These are phyloP conservation scores for Meghimatium bilineatum DNA, from an alignment of 2,888 invertebrate genomes.

Conservation along the genomic window DNA sequence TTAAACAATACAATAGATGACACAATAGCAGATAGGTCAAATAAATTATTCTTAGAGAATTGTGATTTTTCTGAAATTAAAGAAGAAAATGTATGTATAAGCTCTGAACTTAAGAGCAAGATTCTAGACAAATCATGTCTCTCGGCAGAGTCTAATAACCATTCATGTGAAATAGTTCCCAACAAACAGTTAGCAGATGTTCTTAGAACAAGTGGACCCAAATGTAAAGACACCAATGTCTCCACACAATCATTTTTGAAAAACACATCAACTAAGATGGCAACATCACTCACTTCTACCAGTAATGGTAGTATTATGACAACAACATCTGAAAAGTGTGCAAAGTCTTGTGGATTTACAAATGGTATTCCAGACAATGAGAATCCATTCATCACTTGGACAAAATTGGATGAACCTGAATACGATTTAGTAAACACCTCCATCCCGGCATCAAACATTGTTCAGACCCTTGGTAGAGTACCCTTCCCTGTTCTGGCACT, in stretches of 20 bases:
- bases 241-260: neutral
- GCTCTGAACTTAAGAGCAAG: neutral
- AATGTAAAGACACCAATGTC: neutral
- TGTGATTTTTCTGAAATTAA: conserved; percentile 12
- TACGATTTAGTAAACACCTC: neutral
- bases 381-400: conserved; percentile 48
- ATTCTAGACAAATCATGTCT: neutral
- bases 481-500: conserved; percentile 36
- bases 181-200: neutral
- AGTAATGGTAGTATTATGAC: conserved; percentile 18
- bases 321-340: neutral
- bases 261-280: conserved; percentile 3
- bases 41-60: neutral
- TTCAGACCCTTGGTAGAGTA: conserved; percentile 32
- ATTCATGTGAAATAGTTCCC: neutral
- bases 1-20: neutral
- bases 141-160: neutral
- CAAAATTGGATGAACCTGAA: conserved; percentile 45
- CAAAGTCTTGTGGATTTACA: conserved; percentile 21
- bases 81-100: conserved; percentile 17
- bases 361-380: conserved; percentile 45
- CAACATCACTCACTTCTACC: neutral
- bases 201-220: neutral
- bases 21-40: neutral
- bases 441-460: conserved; percentile 39